Percentiles rank a stretch among this genome's conserved stretches.
Evolutionary conservation across 1,140 invertebrate genomes (phyloP).

Genomic region (Brachionus asplanchnoidis): DNA sequence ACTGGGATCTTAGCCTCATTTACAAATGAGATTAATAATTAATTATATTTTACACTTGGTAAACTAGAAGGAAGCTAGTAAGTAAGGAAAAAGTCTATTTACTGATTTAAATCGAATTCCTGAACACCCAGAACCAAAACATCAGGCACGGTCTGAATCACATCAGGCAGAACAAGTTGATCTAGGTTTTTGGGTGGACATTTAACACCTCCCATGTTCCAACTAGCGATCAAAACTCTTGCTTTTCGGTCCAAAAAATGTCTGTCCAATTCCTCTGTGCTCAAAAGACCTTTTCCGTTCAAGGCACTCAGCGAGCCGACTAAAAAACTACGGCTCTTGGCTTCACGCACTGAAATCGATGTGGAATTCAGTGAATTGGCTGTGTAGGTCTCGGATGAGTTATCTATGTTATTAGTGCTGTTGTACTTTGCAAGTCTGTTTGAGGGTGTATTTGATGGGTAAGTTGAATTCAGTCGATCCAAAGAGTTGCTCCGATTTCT

Average conservation of each 20-base stretch:
- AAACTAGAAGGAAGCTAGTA: not conserved
- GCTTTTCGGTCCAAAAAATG: slow-evolving; percentile 77
- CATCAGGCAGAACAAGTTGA: slow-evolving; percentile 76
- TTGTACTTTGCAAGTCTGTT: not conserved
- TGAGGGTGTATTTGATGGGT: not conserved
- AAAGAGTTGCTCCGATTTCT: slow-evolving; percentile 24
- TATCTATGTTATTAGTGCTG: slow-evolving; percentile 27
- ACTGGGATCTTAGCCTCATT: no score
- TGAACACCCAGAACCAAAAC: slow-evolving; percentile 85
- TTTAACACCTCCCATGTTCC: slow-evolving; percentile 86
- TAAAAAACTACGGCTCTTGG: slow-evolving; percentile 46
- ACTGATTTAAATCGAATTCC: slow-evolving; percentile 65
- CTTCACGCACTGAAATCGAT: slow-evolving; percentile 21
- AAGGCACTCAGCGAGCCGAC: slow-evolving; percentile 44
- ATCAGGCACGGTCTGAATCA: slow-evolving; percentile 76
- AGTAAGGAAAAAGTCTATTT: slow-evolving; percentile 42
- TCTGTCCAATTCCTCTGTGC: slow-evolving; percentile 73
- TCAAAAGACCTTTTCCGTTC: slow-evolving; percentile 61
- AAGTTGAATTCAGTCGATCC: not conserved
- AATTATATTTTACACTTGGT: no score
- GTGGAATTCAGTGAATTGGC: not conserved
- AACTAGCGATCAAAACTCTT: slow-evolving; percentile 80
- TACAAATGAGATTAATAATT: no score
- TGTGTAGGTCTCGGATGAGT: not conserved
- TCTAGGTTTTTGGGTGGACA: slow-evolving; percentile 61